These are phyloP conservation scores for Hycleus cichorii DNA, from an alignment of 1,140 invertebrate species.

Conservation along the genomic window DNA sequence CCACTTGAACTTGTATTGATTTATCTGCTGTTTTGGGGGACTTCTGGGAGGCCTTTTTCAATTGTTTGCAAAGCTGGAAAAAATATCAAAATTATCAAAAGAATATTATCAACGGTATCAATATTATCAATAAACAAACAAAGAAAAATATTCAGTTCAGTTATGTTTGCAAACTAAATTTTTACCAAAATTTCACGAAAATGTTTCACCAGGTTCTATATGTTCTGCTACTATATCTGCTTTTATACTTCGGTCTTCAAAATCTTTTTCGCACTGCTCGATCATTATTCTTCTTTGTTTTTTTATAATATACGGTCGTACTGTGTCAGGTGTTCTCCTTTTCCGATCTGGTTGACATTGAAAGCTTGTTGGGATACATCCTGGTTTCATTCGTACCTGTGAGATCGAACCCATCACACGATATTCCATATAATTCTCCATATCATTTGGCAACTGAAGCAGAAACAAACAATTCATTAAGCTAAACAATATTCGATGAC, in stretches of 20 bases:
- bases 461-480: not conserved
- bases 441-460: constrained; percentile 34
- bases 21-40: not conserved
- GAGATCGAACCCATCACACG: constrained; percentile 27
- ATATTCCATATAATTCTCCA: constrained; percentile 33
- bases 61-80: no score
- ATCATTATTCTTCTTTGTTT: constrained; percentile 6
- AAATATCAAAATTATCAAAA: no score
- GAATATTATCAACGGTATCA: not conserved
- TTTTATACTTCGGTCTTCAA: no score
- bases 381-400: constrained; percentile 23
- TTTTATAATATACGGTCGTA: constrained; percentile 1
- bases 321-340: constrained; percentile 19
- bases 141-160: no score
- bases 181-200: no score
- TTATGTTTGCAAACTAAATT: no score
- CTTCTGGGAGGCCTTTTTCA: not conserved
- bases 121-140: not conserved
- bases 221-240: no score
- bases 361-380: constrained; percentile 26
- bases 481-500: not conserved
- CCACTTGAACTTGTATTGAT: not conserved
- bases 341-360: constrained; percentile 25
- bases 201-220: no score
- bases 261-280: no score